Percentiles rank a stretch among this genome's conserved stretches.
phyloP scores from a whole-genome alignment of 2,113 vertebrate species.

The Oncorhynchus gorbuscha region DNA sequence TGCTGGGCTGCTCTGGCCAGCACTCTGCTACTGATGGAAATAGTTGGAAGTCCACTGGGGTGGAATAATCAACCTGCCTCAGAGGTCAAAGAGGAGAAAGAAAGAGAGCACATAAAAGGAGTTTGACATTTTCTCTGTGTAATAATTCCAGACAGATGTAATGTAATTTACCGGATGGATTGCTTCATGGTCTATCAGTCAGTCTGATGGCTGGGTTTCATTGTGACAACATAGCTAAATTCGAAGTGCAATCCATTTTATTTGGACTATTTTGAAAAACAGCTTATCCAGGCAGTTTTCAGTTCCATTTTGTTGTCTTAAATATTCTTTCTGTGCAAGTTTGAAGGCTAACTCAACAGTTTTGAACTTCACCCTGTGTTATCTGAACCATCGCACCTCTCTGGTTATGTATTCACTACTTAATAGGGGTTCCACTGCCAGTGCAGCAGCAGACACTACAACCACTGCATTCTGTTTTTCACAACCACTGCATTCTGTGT shows the following conservation, averaged over 20 bases:
- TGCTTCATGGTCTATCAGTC: conserved; percentile 16
- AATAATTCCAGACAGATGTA: not conserved
- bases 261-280: not conserved
- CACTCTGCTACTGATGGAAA: conserved; percentile 6
- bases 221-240: not conserved
- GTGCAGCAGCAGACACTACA: not conserved
- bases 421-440: no score
- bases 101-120: not conserved
- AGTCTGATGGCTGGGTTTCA: not conserved
- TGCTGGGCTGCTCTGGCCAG: not conserved
- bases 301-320: not conserved
- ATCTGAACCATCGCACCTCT: conserved; percentile 12
- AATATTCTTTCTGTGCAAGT: not conserved
- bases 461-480: not conserved
- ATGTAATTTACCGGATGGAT: conserved; percentile 42
- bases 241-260: not conserved
- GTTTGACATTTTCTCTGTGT: not conserved
- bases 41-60: conserved; percentile 10
- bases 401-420: no score
- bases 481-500: not conserved
- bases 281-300: not conserved
- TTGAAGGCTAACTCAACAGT: conserved; percentile 34
- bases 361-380: conserved; percentile 23
- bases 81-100: not conserved
- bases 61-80: conserved; percentile 16